Conservation (phyloP, 2,797 vertebrate species). For the Oreortyx pictus region DNA sequence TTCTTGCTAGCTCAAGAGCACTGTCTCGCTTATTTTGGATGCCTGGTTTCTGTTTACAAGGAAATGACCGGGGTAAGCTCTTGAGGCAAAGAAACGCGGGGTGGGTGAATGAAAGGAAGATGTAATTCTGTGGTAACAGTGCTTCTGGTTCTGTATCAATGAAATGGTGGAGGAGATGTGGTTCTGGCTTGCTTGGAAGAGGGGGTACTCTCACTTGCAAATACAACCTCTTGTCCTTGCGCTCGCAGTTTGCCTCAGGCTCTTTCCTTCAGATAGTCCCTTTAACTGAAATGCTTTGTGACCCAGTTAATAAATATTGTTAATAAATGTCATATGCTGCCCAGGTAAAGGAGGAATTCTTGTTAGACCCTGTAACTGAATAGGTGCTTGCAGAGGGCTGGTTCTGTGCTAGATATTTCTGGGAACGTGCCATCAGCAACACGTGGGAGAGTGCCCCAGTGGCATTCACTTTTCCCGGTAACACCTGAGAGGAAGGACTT, state of each 20-base stretch:
- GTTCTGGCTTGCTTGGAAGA: background rate
- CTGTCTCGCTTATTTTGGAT: background rate
- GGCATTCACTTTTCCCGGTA: background rate
- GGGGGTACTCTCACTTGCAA: background rate
- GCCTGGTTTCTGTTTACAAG: background rate
- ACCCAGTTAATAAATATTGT: no score
- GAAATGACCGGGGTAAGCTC: background rate
- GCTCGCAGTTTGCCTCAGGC: background rate
- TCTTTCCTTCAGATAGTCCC: background rate
- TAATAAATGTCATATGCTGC: background rate
- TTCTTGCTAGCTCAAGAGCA: background rate
- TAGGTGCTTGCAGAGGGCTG: background rate
- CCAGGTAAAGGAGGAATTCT: background rate
- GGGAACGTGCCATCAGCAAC: background rate
- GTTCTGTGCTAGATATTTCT: background rate
- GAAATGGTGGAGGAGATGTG: background rate
- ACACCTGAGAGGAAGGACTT: background rate
- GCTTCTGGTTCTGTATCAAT: background rate
- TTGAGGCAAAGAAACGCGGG: background rate
- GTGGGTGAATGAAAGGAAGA: background rate
- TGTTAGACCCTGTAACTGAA: background rate
- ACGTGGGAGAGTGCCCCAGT: accelerated
- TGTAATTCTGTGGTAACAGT: accelerated
- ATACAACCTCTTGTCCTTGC: accelerated
- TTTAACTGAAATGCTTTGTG: background rate